These are phyloP conservation scores for Masnerella sp. DNA, from an alignment of 2,888 invertebrate genomes.

Conservation along the genomic window DNA sequence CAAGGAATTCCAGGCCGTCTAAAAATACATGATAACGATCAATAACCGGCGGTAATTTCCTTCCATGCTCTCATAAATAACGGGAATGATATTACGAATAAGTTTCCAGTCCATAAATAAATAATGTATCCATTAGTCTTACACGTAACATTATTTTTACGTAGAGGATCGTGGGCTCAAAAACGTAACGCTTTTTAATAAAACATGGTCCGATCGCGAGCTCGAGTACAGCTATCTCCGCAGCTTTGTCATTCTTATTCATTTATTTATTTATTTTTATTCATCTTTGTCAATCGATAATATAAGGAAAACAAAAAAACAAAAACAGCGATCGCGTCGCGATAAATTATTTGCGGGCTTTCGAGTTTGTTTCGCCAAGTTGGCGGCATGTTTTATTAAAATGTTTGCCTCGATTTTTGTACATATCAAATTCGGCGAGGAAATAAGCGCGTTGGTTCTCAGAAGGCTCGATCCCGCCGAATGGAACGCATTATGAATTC, in stretches of 20 bases:
- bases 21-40: conserved; percentile 60
- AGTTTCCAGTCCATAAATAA: conserved; percentile 50
- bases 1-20: conserved; percentile 56
- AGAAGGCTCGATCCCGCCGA: conserved; percentile 26
- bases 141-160: conserved; percentile 52
- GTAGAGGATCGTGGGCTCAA: conserved; percentile 33
- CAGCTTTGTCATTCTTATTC: conserved; percentile 46
- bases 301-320: conserved; percentile 6
- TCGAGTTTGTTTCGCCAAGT: conserved; percentile 50
- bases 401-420: conserved; percentile 41
- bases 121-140: conserved; percentile 51
- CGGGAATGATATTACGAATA: conserved; percentile 57
- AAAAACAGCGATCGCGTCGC: not conserved
- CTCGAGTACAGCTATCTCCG: conserved; percentile 22
- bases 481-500: conserved; percentile 39
- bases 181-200: conserved; percentile 45
- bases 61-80: conserved; percentile 53
- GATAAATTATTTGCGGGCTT: conserved; percentile 40
- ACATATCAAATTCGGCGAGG: conserved; percentile 32
- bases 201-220: conserved; percentile 36
- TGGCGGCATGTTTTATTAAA: conserved; percentile 48
- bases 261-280: conserved; percentile 45
- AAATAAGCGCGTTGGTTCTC: conserved; percentile 29
- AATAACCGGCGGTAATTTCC: conserved; percentile 56
- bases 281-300: conserved; percentile 35